Evolutionary conservation across 2,888 invertebrate species (phyloP), one percentile per base, ranked within the genome.

Genomic region (Eudasyphora cyanicolor): DNA sequence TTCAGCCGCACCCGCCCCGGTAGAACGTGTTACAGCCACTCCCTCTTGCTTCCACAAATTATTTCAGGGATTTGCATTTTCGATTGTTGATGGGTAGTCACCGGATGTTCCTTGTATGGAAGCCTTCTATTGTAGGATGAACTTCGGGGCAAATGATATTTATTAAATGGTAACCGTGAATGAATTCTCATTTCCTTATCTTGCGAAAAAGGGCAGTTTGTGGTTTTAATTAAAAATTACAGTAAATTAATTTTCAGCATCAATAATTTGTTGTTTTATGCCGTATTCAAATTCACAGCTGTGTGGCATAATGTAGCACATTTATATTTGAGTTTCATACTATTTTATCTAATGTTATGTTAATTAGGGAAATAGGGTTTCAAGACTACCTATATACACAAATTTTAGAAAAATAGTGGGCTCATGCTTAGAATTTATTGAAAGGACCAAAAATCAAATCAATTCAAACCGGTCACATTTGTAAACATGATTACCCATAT

Each of bases 151-250:
- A 38, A 78, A 81, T 82, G 82, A 79, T 81, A 85, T 85, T 86
- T 86, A 87, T 87, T 87, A 88, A 87, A 86, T 87, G 86, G 86
- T 86, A 86, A 85, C 78, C 84, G 84, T 84, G 69, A 82, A 76
- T 64, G 27, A 35, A 73, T 79, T 79, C 45, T n/a, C n/a, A n/a
- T n/a, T n/a, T n/a, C n/a, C n/a, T n/a, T n/a, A n/a, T n/a, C 42
- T 64, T 67, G 67, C 64, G 35, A 45, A 57, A 71, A 60, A 78
- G 49, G 62, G 70, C 45, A 45, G 14, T 60, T 82, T 76, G 35
- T 73, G 87, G 87, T 86, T 88, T 88, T 87, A 84, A 86, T 82
- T 86, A 86, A 87, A 87, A 87, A 87, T 86, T 86, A 87, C 85
- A 85, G 86, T 86, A 84, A 87, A 87, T 87, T 87, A 87, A 87